Evolutionary conservation across 2,797 vertebrate genomes (phyloP).

Genomic region (Lindbergichthys nudifrons): DNA sequence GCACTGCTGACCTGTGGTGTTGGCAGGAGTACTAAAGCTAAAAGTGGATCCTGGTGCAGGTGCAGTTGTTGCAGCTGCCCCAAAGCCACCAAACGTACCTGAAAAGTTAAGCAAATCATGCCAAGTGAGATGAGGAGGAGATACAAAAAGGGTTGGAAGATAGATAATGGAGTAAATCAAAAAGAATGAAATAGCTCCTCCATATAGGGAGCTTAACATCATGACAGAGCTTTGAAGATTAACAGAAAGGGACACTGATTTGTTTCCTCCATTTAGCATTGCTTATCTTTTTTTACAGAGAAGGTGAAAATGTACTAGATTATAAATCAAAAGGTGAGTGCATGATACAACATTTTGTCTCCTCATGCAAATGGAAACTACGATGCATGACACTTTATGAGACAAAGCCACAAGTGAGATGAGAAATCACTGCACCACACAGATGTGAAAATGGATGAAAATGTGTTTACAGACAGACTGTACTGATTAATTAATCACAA

Average conservation of each 20-base stretch:
- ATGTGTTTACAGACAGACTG: conserved; percentile 60
- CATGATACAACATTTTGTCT: conserved; percentile 22
- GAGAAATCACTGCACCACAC: conserved; percentile 56
- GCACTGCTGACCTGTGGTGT: conserved; percentile 83
- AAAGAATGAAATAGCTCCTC: conserved; percentile 8
- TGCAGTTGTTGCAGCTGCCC: conserved; percentile 88
- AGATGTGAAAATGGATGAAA: conserved; percentile 54
- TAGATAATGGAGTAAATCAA: background rate
- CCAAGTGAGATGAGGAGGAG: conserved; percentile 6
- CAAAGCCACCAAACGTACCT: conserved; percentile 96
- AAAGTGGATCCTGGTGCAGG: conserved; percentile 85
- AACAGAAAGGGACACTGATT: background rate
- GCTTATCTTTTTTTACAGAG: conserved; percentile 9
- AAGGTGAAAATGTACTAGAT: conserved; percentile 22
- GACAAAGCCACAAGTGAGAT: conserved; percentile 41
- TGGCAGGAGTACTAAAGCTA: conserved; percentile 91
- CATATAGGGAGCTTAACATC: conserved; percentile 5
- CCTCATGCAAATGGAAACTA: conserved; percentile 65
- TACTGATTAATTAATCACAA: conserved; percentile 68
- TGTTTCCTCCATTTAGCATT: conserved; percentile 4
- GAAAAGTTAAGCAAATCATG: conserved; percentile 45
- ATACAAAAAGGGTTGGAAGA: conserved; percentile 1
- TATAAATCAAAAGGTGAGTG: conserved; percentile 36
- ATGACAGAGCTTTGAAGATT: conserved; percentile 10
- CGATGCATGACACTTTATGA: conserved; percentile 23